These are phyloP conservation scores for Paralichthys olivaceus DNA, from an alignment of 2,113 vertebrate species.

Conservation along the genomic window DNA sequence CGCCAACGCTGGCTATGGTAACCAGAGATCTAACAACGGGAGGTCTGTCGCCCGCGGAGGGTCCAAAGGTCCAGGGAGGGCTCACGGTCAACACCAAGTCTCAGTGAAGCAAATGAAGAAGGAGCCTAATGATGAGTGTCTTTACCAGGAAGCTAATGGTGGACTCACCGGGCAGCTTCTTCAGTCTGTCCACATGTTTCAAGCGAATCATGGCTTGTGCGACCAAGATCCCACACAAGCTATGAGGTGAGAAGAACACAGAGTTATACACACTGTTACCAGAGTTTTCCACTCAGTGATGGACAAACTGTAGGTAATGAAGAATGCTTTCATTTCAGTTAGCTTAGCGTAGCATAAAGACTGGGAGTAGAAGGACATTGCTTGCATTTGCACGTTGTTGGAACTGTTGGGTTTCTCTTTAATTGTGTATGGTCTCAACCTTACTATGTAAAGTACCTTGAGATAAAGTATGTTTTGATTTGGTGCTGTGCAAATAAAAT, in stretches of 20 bases:
- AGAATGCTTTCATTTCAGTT: no score
- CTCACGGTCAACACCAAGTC: constrained; percentile 58
- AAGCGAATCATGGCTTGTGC: constrained; percentile 69
- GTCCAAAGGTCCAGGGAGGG: constrained; percentile 68
- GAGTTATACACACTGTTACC: neutral
- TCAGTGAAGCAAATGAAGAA: constrained; percentile 71
- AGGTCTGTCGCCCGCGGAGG: constrained; percentile 68
- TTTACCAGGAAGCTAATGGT: constrained; percentile 66
- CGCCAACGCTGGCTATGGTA: constrained; percentile 52
- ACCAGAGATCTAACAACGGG: constrained; percentile 68
- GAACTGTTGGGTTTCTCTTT: no score
- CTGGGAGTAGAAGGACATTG: no score
- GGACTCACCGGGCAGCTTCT: constrained; percentile 75
- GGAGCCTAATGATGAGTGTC: constrained; percentile 70
- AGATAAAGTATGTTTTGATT: no score
- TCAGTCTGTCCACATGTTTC: constrained; percentile 79
- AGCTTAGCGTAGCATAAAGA: no score
- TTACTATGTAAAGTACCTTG: no score
- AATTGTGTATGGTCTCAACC: no score
- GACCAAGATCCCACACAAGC: constrained; percentile 70
- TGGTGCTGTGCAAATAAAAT: no score
- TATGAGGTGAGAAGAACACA: constrained; percentile 76
- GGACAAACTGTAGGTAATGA: no score
- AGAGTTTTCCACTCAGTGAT: neutral
- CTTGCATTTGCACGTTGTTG: no score